Conservation (phyloP, 2,888 invertebrate species). For the Acleris cristana region DNA sequence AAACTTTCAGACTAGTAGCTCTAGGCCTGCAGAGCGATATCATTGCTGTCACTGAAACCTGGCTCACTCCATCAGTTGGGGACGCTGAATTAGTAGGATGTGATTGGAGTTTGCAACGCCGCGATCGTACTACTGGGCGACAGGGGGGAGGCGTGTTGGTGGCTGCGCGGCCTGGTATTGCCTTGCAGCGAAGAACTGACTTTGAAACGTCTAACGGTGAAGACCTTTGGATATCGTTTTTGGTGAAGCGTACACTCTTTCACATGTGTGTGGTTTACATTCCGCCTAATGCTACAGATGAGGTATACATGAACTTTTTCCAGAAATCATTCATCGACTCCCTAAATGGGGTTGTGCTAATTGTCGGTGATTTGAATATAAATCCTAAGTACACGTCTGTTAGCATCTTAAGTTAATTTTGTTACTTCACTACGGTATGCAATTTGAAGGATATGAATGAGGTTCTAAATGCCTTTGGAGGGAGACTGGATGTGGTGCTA, state of each 20-base stretch:
- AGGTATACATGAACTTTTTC: slow-evolving; percentile 1
- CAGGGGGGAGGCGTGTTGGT: slow-evolving; percentile 11
- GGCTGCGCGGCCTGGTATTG: slow-evolving; percentile 3
- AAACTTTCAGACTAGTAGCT: background rate
- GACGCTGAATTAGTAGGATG: background rate
- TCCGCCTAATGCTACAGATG: background rate
- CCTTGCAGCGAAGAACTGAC: background rate
- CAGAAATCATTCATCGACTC: background rate
- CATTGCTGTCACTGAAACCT: background rate
- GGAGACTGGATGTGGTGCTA: slow-evolving; percentile 5
- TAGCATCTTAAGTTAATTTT: background rate
- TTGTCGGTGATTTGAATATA: background rate
- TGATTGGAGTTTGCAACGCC: slow-evolving; percentile 1
- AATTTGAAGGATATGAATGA: slow-evolving; percentile 5
- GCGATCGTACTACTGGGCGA: background rate
- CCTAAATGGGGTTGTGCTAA: background rate
- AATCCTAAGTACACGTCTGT: background rate
- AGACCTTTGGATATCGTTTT: slow-evolving; percentile 5
- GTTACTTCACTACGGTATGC: slow-evolving; percentile 7
- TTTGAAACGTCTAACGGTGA: slow-evolving; percentile 4
- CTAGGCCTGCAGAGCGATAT: background rate
- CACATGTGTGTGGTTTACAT: slow-evolving; percentile 10
- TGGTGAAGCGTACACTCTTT: background rate
- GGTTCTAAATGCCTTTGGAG: background rate
- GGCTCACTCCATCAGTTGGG: background rate